Percentiles rank a stretch among this genome's conserved stretches.
Evolutionary conservation across 2,113 vertebrate species (phyloP).

Genomic region (Struthidea cinerea): DNA sequence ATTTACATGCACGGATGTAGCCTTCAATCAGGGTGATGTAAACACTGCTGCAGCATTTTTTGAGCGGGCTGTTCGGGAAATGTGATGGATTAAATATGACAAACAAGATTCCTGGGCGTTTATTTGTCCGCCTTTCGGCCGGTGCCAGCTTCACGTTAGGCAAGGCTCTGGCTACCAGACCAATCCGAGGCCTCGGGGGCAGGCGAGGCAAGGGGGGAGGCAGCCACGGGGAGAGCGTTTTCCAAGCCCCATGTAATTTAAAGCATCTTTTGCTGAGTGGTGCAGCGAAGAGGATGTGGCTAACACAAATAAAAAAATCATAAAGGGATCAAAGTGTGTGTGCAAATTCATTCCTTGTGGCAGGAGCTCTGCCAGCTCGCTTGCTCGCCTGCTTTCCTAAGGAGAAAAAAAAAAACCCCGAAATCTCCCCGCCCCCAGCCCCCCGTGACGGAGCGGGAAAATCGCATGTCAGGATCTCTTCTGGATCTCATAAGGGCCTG

Average conservation of each 20-base stretch:
- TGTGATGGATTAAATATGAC: slow-evolving; percentile 15
- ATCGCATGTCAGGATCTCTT: slow-evolving; percentile 48
- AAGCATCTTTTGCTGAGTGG: slow-evolving; percentile 85
- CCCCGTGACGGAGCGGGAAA: not conserved
- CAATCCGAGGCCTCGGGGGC: not conserved
- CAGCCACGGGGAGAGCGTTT: not conserved
- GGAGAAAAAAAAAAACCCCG: not conserved
- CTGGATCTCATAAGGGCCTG: slow-evolving; percentile 48
- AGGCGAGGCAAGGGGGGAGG: not conserved
- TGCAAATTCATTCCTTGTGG: slow-evolving; percentile 90
- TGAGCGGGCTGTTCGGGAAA: not conserved
- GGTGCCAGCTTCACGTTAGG: slow-evolving; percentile 35
- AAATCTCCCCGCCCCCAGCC: not conserved
- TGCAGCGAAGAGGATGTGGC: slow-evolving; percentile 84
- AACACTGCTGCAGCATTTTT: not conserved
- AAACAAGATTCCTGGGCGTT: slow-evolving; percentile 23
- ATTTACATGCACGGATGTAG: not conserved
- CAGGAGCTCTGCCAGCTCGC: slow-evolving; percentile 65
- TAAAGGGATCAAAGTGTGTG: slow-evolving; percentile 84
- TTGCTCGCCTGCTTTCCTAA: not conserved
- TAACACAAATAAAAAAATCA: slow-evolving; percentile 85
- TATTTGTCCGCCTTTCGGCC: slow-evolving; percentile 41
- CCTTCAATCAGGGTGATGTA: not conserved
- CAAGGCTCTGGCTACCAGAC: not conserved
- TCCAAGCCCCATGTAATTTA: slow-evolving; percentile 76